phyloP scores from a whole-genome alignment of 2,113 vertebrate genomes.

The Neoarius graeffei region DNA sequence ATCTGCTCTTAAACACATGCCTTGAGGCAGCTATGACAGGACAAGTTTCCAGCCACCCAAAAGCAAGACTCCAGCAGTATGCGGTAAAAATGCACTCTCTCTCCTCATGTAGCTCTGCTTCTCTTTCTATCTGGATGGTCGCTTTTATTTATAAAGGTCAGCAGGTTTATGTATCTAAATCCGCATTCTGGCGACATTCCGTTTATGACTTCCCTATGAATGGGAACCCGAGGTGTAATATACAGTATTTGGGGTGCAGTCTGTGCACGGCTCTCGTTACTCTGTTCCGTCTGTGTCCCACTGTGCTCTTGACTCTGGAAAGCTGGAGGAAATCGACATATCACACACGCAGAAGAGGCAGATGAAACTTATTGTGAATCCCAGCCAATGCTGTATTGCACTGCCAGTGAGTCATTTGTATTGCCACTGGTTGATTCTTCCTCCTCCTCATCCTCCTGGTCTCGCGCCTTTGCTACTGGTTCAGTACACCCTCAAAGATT shows the following conservation, averaged over 20 bases:
- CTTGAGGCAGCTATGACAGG: slow-evolving; percentile 25
- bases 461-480: neutral
- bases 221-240: neutral
- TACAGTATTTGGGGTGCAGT: neutral
- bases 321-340: neutral
- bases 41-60: slow-evolving; percentile 17
- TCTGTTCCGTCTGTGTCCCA: neutral
- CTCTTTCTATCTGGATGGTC: neutral
- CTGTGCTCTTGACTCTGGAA: slow-evolving; percentile 1
- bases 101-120: neutral
- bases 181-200: neutral
- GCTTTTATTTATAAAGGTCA: neutral
- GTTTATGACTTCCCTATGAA: neutral
- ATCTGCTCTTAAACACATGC: neutral
- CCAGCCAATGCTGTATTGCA: neutral
- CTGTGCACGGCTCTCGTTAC: neutral
- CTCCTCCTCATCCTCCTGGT: slow-evolving; percentile 6
- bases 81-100: slow-evolving; percentile 19
- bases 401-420: slow-evolving; percentile 28
- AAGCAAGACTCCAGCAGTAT: neutral
- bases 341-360: neutral
- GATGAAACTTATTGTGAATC: slow-evolving; percentile 21
- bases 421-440: slow-evolving; percentile 10
- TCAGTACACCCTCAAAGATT: slow-evolving; percentile 19
- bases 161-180: neutral